Evolutionary conservation across 2,888 invertebrate genomes (phyloP), one percentile per base, ranked within the genome.

Genomic region (Pristionchus arcanus): DNA sequence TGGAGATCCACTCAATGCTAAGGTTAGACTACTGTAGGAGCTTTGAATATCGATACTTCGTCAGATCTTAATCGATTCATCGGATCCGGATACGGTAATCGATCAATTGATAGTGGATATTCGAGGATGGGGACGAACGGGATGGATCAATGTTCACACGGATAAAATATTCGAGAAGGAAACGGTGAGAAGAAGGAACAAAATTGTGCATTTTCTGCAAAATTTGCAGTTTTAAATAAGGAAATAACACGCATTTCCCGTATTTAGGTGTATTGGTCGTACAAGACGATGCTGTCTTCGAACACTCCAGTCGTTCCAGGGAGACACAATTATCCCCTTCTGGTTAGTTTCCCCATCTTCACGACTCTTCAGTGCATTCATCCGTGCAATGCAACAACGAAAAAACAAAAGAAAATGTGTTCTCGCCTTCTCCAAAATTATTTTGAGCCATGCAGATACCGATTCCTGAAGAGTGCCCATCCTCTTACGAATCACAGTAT

Each of bases 151-250:
- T 89, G 94, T 94, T 59, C 94, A 95, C 89, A 94, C 94, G 1
- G 94, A 94, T 83, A 94, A 94, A 88, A 94, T 94, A 21, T 94
- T 93, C 90, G 94, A 94, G 85, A 94, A 94, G 2, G 94, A 94
- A 84, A 94, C 92, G 90, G 94, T 94, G 25, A 49, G 74, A 42
- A 68, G 28, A n/a, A 25, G n/a, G 25, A 49, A 49, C 42, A 42
- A 31, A 15, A 74, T 34, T 68, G 19, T 2, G 19, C 68, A 9
- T 25, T 68, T 68, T 68, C 15, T n/a, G 28, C 31, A 11, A 68
- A 28, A 68, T 15, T 11, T 13, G 9, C 1, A 49, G 13, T 42
- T 11, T 11, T 49, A 49, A 49, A 49, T 49, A 49, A 49, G 31
- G 34, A 71, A 71, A 28, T 16, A 71, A 16, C 21, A 13, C 3